These are phyloP conservation scores for Oostethus manadensis DNA, from an alignment of 2,113 vertebrate species.

Conservation along the genomic window DNA sequence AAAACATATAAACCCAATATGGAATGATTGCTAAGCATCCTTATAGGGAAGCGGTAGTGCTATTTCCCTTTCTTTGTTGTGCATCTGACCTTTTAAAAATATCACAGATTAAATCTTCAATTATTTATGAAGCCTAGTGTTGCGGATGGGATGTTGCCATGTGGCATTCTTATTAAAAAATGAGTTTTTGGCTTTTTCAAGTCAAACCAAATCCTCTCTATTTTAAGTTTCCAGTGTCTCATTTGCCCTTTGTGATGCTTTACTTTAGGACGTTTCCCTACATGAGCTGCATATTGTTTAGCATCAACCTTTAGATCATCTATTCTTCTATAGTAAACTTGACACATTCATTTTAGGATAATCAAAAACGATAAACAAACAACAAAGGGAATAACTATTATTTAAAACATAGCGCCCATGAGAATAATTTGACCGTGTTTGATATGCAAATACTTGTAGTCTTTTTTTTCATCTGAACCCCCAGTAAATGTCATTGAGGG, in stretches of 20 bases:
- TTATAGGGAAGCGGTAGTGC: constrained; percentile 47
- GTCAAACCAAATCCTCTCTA: background rate
- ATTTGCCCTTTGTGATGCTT: constrained; percentile 2
- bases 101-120: constrained; percentile 94
- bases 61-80: constrained; percentile 75
- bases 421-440: constrained; percentile 55
- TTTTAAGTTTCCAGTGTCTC: background rate
- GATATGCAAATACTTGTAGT: constrained; percentile 71
- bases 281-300: constrained; percentile 1
- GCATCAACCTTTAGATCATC: constrained; percentile 14
- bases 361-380: constrained; percentile 46
- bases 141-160: constrained; percentile 59
- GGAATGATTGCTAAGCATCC: constrained; percentile 41
- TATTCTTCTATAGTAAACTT: constrained; percentile 11
- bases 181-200: background rate
- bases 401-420: constrained; percentile 26
- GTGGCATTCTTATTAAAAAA: constrained; percentile 8
- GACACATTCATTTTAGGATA: constrained; percentile 42
- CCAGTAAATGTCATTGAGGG: constrained; percentile 56
- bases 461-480: constrained; percentile 43
- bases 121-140: constrained; percentile 85
- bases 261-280: background rate
- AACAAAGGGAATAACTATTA: constrained; percentile 39
- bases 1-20: constrained; percentile 42
- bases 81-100: constrained; percentile 90